Percentiles rank a stretch among this genome's conserved stretches.
phyloP scores from a whole-genome alignment of 2,113 vertebrate genomes.

The Rhinolophus ferrumequinum region DNA sequence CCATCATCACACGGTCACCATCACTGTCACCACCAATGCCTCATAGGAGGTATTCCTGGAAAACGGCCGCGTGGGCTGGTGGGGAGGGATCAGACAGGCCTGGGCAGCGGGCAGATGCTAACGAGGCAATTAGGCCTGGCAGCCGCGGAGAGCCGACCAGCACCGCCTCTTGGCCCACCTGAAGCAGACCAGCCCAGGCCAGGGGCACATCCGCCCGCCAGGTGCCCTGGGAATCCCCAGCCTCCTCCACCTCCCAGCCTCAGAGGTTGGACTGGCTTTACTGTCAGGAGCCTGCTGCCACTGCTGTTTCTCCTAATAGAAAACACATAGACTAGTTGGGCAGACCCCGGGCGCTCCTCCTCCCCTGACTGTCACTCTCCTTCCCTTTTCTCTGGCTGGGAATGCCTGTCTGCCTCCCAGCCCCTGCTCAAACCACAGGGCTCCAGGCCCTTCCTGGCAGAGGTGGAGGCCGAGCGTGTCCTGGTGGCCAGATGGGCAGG shows the following conservation, averaged over 20 bases:
- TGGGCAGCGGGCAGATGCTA: conserved; percentile 50
- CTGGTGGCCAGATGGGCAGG: neutral
- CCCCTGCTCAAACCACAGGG: neutral
- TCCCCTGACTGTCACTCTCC: neutral
- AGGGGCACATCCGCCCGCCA: conserved; percentile 52
- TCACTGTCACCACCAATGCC: conserved; percentile 4
- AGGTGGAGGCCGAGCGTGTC: neutral
- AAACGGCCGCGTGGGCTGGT: conserved; percentile 48
- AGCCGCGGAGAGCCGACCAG: conserved; percentile 36
- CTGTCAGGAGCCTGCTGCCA: neutral
- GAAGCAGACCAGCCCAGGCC: conserved; percentile 40
- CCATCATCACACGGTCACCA: neutral
- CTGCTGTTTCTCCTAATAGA: neutral
- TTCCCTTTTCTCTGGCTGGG: neutral
- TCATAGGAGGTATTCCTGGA: conserved; percentile 70
- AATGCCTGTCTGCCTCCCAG: neutral
- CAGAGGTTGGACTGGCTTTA: neutral
- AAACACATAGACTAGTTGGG: neutral
- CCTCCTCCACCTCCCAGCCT: neutral
- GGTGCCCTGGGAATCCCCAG: conserved; percentile 58
- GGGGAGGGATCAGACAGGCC: conserved; percentile 66
- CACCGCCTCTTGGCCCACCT: neutral
- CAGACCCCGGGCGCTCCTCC: neutral
- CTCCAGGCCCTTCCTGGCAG: neutral
- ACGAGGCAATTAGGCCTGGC: conserved; percentile 66